phyloP scores from a whole-genome alignment of 2,888 invertebrate species.

The Caenorhabditis drosophilae region DNA sequence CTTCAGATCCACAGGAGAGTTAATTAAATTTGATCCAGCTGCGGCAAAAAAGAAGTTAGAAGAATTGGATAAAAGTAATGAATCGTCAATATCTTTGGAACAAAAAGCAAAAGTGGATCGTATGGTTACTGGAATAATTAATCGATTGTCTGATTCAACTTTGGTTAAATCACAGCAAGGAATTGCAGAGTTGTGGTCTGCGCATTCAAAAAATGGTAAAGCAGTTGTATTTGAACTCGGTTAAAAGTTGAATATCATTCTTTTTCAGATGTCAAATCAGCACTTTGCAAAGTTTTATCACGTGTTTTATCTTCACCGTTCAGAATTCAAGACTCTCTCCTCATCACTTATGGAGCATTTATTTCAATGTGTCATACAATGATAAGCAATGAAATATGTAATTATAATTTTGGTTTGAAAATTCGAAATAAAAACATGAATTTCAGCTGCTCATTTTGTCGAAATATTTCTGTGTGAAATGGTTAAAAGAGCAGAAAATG shows the following conservation, averaged over 20 bases:
- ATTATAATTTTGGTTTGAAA: slow-evolving; percentile 14
- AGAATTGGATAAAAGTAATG: slow-evolving; percentile 36
- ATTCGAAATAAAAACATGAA: slow-evolving; percentile 1
- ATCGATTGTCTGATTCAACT: slow-evolving; percentile 50
- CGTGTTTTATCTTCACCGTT: slow-evolving; percentile 40
- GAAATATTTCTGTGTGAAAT: slow-evolving; percentile 49
- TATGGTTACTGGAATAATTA: slow-evolving; percentile 42
- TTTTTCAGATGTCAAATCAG: slow-evolving; percentile 47
- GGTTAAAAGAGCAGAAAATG: slow-evolving; percentile 34
- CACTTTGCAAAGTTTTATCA: slow-evolving; percentile 37
- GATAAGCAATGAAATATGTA: slow-evolving; percentile 52
- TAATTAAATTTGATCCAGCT: slow-evolving; percentile 50
- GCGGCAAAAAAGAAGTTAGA: slow-evolving; percentile 47
- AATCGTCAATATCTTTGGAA: slow-evolving; percentile 10
- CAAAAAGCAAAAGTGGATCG: slow-evolving; percentile 35
- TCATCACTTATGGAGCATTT: slow-evolving; percentile 44
- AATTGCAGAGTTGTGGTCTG: slow-evolving; percentile 45
- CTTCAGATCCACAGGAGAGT: slow-evolving; percentile 37
- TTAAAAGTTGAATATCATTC: not conserved
- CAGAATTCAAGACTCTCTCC: slow-evolving; percentile 45
- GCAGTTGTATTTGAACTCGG: too few relatives aligned
- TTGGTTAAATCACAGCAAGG: slow-evolving; percentile 44
- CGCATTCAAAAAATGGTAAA: slow-evolving; percentile 50
- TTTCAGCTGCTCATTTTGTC: slow-evolving; percentile 50
- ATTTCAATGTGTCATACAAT: slow-evolving; percentile 47